Evolutionary conservation across 2,113 vertebrate genomes (phyloP).

Genomic region (Esox niger): DNA sequence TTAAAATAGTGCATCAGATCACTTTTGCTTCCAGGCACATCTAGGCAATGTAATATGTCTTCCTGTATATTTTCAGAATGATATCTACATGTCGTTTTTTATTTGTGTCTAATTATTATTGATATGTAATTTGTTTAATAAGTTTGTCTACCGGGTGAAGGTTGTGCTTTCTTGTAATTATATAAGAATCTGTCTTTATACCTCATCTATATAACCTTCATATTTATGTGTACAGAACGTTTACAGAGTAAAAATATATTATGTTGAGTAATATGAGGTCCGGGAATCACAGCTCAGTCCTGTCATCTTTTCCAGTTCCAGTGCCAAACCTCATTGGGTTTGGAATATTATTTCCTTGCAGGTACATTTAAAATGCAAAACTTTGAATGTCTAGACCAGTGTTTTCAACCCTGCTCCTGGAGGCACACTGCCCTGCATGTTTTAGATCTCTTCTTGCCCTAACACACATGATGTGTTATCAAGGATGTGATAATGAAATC

Average conservation of each 20-base stretch:
- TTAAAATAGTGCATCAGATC: constrained; percentile 1
- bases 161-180: background rate
- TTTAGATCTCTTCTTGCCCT: too few species aligned
- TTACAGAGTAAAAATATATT: background rate
- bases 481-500: too few species aligned
- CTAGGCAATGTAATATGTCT: background rate
- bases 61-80: background rate
- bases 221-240: background rate
- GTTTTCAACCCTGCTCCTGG: too few species aligned
- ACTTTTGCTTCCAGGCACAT: background rate
- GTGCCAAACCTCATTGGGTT: background rate
- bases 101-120: too few species aligned
- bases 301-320: background rate
- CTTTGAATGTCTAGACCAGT: too few species aligned
- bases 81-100: too few species aligned
- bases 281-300: background rate
- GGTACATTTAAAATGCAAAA: too few species aligned
- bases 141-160: background rate
- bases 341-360: background rate
- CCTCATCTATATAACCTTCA: background rate
- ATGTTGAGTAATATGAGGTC: too few species aligned
- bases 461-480: too few species aligned
- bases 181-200: background rate
- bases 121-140: too few species aligned
- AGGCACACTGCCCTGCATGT: too few species aligned